Percentiles rank a stretch among this genome's conserved stretches.
Conservation (phyloP, 2,888 invertebrate species). For the Eilema griseolum region DNA sequence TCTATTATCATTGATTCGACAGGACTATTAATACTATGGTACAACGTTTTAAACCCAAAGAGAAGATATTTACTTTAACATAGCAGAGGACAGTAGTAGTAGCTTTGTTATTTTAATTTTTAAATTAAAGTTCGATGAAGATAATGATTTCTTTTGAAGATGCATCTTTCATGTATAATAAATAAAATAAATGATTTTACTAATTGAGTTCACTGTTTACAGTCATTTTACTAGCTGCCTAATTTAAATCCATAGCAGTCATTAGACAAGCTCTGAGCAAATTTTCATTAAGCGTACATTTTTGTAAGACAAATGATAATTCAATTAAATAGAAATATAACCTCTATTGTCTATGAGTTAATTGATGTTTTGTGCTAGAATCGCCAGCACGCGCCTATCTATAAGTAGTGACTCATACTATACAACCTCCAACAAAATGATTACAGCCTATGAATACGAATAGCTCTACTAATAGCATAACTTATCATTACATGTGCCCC, state of each 20-base stretch:
- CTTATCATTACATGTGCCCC: constrained; percentile 51
- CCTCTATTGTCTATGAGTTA: constrained; percentile 45
- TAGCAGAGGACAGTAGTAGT: too few species aligned
- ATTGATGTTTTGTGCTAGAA: constrained; percentile 32
- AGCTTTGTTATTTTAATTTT: too few species aligned
- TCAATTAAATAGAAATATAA: constrained; percentile 25
- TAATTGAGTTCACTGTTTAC: too few species aligned
- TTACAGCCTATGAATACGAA: constrained; percentile 55
- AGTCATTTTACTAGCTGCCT: too few species aligned
- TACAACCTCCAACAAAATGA: constrained; percentile 37
- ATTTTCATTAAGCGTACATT: not conserved
- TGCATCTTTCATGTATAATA: too few species aligned
- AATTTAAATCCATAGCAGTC: not conserved
- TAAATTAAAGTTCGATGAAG: too few species aligned
- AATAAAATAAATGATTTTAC: too few species aligned
- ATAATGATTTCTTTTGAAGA: too few species aligned
- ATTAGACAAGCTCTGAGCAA: not conserved
- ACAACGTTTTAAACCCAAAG: too few species aligned
- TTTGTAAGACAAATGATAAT: constrained; percentile 24
- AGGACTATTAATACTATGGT: too few species aligned
- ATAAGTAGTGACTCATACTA: constrained; percentile 13
- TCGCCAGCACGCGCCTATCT: constrained; percentile 16
- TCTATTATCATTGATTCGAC: too few species aligned
- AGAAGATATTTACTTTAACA: too few species aligned
- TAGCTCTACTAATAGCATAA: constrained; percentile 46